phyloP scores from a whole-genome alignment of 2,888 invertebrate genomes.

The Pteria penguin region DNA sequence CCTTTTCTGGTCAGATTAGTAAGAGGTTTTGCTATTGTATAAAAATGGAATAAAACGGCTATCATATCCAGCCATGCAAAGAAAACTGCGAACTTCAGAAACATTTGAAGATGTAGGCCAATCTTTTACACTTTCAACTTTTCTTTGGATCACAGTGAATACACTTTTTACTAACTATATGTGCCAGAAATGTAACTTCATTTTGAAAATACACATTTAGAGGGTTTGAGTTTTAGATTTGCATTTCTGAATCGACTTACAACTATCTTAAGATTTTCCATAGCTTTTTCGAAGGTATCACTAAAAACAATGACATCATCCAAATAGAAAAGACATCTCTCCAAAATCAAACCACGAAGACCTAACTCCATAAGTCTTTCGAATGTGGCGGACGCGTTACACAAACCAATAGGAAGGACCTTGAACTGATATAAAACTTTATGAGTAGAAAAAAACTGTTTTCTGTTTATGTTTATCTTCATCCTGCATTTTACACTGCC shows the following conservation, averaged over 20 bases:
- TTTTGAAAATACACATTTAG: background rate
- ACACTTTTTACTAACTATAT: background rate
- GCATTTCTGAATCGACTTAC: background rate
- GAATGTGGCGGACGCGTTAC: background rate
- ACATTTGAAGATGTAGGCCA: conserved; percentile 22
- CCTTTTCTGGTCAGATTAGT: conserved; percentile 24
- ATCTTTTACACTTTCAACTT: conserved; percentile 1
- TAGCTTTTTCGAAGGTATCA: background rate
- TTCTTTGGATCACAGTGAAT: conserved; percentile 20
- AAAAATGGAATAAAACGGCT: conserved; percentile 18
- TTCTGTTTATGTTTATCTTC: too few relatives aligned
- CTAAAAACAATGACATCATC: background rate
- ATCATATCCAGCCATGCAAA: conserved; percentile 16
- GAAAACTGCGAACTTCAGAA: conserved; percentile 17
- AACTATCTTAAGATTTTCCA: background rate
- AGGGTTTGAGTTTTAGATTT: background rate
- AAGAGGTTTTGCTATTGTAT: conserved; percentile 24
- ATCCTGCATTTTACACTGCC: too few relatives aligned
- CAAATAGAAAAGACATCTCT: background rate
- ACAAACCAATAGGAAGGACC: background rate
- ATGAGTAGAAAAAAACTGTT: too few relatives aligned
- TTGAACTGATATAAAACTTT: background rate
- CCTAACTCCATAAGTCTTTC: background rate
- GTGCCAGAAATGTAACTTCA: background rate
- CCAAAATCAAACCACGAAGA: background rate